Base-by-base conservation (phyloP, 2,113 vertebrate genomes). In the Otus sunia region DNA sequence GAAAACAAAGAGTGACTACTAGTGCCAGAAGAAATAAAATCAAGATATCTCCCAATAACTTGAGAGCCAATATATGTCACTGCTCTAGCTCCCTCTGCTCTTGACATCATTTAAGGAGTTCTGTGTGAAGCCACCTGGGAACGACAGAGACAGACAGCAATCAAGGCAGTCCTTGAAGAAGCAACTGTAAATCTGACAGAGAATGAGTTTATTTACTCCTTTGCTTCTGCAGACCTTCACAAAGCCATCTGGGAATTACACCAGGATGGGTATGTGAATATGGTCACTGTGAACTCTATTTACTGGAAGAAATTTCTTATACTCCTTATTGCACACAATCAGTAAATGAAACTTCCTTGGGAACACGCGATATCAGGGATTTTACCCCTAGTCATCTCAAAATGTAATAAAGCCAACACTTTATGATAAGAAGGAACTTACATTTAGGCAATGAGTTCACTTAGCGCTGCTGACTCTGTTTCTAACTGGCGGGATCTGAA, bases 11-110 rank as follows among this genome's bases (percentile, higher is more conserved):
- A 87, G n/a, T 81, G 49, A 78, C 83, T 84, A 43, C 64, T 68
- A 29, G 30, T 79, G 77, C 84, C 90, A 94, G 75, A 69, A 69
- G 45, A 96, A 95, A 93, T 96, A 90, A 94, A 97, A 95, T 95
- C 91, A 96, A 95, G 83, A 85, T 87, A 73, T 94, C 43, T 88
- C 36, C 39, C 89, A 92, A 72, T 95, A 95, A 94, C 53, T 53
- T 47, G 91, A 92, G 49, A 94, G 74, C 34, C 83, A 94, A 87
- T 92, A 87, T 87, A 81, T 95, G 80, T 94, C 86, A 82, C 53
- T 91, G 69, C 25, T 80, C 19, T 41, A 78, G 56, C 49, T 97
- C 66, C 73, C 64, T 87, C 52, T 56, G 36, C 91, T 91, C 80
- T 87, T 92, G 83, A 80, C 50, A 85, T 91, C 77, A 53, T 95